These are phyloP conservation scores for Pectinophora gossypiella DNA, from an alignment of 1,140 invertebrate genomes.

Conservation along the genomic window DNA sequence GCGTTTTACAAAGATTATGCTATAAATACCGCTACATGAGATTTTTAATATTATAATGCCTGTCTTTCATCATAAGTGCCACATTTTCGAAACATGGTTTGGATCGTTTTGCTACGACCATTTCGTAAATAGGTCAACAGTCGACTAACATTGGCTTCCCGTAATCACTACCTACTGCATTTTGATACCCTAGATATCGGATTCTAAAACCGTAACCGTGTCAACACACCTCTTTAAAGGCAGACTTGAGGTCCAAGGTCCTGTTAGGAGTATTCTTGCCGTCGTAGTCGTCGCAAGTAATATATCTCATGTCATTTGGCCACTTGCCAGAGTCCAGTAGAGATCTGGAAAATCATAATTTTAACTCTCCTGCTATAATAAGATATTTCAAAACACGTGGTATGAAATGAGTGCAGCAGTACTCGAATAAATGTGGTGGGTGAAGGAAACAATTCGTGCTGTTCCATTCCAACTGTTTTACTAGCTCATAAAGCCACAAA, in stretches of 20 bases:
- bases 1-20: no score
- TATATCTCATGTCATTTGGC: conserved; percentile 82
- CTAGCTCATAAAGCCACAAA: no score
- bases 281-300: conserved; percentile 85
- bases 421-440: neutral
- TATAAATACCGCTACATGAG: no score
- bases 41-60: no score
- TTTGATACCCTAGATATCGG: neutral
- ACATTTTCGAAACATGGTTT: no score
- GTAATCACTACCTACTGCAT: no score
- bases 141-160: no score
- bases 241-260: conserved; percentile 77
- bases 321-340: conserved; percentile 79
- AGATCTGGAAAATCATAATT: conserved; percentile 68
- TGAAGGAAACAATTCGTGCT: neutral
- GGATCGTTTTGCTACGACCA: no score
- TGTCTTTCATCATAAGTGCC: no score
- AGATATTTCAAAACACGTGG: conserved; percentile 45
- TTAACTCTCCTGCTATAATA: conserved; percentile 51
- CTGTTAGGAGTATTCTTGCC: conserved; percentile 81
- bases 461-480: no score
- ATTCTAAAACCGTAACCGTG: conserved; percentile 1
- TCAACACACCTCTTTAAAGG: conserved; percentile 71
- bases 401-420: conserved; percentile 2
- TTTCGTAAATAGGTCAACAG: neutral